These are phyloP conservation scores for Lapara coniferarum DNA, from an alignment of 2,888 invertebrate genomes.

Conservation along the genomic window DNA sequence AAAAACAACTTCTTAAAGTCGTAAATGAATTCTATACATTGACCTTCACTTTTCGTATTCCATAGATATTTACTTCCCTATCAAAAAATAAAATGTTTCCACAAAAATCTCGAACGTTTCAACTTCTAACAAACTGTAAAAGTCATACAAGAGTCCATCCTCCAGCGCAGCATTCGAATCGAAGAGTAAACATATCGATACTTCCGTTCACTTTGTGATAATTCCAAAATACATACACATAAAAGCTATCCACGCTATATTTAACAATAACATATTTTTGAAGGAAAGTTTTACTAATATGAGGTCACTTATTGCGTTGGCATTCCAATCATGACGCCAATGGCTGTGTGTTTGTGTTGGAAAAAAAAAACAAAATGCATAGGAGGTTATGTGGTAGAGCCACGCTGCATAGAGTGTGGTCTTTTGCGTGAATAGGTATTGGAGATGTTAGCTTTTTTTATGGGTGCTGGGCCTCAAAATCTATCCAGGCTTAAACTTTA, in stretches of 20 bases:
- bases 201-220: constrained; percentile 12
- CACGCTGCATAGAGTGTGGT: too few relatives aligned
- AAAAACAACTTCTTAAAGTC: neutral
- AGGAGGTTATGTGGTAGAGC: too few relatives aligned
- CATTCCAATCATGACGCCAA: neutral
- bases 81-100: constrained; percentile 8
- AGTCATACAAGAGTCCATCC: constrained; percentile 8
- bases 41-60: constrained; percentile 2
- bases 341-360: neutral
- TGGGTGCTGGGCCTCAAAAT: too few relatives aligned
- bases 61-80: constrained; percentile 5
- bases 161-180: constrained; percentile 3
- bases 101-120: constrained; percentile 2
- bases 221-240: constrained; percentile 14
- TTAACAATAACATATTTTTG: constrained; percentile 14
- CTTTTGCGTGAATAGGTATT: too few relatives aligned
- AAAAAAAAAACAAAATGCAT: too few relatives aligned
- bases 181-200: constrained; percentile 10
- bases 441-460: too few relatives aligned
- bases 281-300: constrained; percentile 1
- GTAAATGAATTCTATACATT: neutral
- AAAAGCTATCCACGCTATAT: constrained; percentile 8
- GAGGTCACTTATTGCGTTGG: neutral
- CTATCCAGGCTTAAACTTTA: too few relatives aligned
- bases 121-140: constrained; percentile 21